Conservation (phyloP, 2,113 vertebrate genomes). For the Mystacornis crossleyi region DNA sequence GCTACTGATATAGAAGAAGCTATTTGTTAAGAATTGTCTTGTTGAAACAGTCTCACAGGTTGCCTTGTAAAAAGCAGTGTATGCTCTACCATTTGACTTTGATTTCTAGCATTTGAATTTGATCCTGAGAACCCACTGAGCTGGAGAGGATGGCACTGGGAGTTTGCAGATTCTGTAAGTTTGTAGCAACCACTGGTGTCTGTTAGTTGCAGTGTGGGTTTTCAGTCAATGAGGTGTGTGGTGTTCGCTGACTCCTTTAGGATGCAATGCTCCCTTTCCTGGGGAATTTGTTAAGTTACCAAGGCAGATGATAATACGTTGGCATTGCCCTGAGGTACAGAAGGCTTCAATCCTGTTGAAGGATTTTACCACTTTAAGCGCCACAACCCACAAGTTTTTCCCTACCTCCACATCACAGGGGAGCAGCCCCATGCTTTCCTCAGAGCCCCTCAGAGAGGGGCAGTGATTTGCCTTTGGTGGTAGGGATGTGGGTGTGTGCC, state of each 20-base stretch:
- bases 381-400: neutral
- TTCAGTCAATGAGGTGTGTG: fast-evolving
- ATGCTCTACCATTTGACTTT: neutral
- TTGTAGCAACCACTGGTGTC: neutral
- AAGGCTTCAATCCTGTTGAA: neutral
- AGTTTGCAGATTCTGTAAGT: neutral
- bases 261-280: neutral
- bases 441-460: neutral
- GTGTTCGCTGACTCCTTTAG: neutral
- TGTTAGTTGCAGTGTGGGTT: neutral
- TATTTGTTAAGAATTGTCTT: neutral
- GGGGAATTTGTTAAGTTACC: neutral
- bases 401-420: fast-evolving
- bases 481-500: neutral
- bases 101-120: neutral
- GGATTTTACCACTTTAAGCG: neutral
- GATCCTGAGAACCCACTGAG: neutral
- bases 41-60: neutral
- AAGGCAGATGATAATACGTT: neutral
- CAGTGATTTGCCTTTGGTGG: neutral
- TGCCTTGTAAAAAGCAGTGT: neutral
- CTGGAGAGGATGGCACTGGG: neutral
- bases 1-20: neutral
- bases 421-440: neutral
- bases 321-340: fast-evolving